phyloP scores from a whole-genome alignment of 2,113 vertebrate genomes.

The Leucosticte australis region DNA sequence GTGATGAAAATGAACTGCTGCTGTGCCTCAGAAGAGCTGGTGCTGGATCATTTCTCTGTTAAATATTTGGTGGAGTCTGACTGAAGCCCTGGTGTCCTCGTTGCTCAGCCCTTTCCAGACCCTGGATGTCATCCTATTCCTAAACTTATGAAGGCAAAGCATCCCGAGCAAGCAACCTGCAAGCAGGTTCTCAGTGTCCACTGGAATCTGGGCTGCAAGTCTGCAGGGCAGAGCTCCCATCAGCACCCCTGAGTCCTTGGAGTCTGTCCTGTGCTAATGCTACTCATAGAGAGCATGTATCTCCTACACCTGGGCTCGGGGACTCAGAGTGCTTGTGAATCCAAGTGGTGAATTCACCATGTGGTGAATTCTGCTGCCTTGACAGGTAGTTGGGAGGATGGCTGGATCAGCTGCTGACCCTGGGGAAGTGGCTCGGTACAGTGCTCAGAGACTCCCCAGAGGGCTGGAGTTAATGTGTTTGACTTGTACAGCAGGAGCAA shows the following conservation, averaged over 20 bases:
- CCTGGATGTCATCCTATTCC: not conserved
- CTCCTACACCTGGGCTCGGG: rapidly evolving
- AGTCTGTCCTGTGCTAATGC: not conserved
- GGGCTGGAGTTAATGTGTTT: not conserved
- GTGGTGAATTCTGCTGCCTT: not conserved
- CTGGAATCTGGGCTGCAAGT: not conserved
- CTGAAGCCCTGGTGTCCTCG: not conserved
- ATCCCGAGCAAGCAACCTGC: not conserved
- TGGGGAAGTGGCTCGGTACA: not conserved
- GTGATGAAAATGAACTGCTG: not conserved
- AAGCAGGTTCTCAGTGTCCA: not conserved
- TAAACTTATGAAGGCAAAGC: not conserved
- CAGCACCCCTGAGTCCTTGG: not conserved
- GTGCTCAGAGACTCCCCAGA: not conserved
- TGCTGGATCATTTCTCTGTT: not conserved
- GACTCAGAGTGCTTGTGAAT: not conserved
- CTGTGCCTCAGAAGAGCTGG: not conserved
- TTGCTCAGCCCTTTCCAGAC: not conserved
- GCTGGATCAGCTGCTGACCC: not conserved
- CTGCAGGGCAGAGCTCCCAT: not conserved
- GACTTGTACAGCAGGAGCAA: not conserved
- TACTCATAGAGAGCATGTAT: rapidly evolving
- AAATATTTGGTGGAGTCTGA: not conserved
- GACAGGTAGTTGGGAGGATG: not conserved
- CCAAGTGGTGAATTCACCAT: not conserved